Percentiles rank a stretch among this genome's conserved stretches.
These are phyloP conservation scores for Drosophila parthenogenetica DNA, from an alignment of 2,888 invertebrate species.

Conservation along the genomic window DNA sequence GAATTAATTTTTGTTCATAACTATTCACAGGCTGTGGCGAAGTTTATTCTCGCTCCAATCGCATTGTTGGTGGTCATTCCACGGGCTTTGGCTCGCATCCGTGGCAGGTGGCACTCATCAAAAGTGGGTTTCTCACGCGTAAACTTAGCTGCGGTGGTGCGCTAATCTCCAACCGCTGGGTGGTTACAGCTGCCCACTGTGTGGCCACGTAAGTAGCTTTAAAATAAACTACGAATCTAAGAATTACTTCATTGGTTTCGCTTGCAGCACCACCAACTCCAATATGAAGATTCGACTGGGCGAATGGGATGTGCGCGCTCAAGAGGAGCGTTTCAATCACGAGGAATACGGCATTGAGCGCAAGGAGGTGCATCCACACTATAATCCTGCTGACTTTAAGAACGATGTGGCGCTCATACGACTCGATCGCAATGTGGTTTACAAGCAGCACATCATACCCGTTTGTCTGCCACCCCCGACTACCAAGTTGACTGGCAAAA, in stretches of 20 bases:
- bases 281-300: conserved; percentile 95
- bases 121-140: conserved; percentile 95
- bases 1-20: neutral
- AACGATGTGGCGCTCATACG: conserved; percentile 95
- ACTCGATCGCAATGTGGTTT: conserved; percentile 92
- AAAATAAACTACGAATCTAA: neutral
- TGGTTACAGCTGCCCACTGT: conserved; percentile 96
- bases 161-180: conserved; percentile 95
- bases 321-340: conserved; percentile 92
- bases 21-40: conserved; percentile 93
- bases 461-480: conserved; percentile 94
- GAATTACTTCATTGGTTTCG: neutral
- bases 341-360: conserved; percentile 95
- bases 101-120: conserved; percentile 97
- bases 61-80: conserved; percentile 96
- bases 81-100: conserved; percentile 96
- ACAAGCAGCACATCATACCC: conserved; percentile 96
- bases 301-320: conserved; percentile 96
- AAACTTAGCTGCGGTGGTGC: conserved; percentile 97
- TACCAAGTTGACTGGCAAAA: conserved; percentile 92
- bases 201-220: conserved; percentile 92
- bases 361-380: conserved; percentile 96
- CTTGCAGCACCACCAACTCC: conserved; percentile 92
- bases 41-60: conserved; percentile 93
- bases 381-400: conserved; percentile 95